These are phyloP conservation scores for Drosophila equinoxialis DNA, from an alignment of 1,140 invertebrate species.

Conservation along the genomic window DNA sequence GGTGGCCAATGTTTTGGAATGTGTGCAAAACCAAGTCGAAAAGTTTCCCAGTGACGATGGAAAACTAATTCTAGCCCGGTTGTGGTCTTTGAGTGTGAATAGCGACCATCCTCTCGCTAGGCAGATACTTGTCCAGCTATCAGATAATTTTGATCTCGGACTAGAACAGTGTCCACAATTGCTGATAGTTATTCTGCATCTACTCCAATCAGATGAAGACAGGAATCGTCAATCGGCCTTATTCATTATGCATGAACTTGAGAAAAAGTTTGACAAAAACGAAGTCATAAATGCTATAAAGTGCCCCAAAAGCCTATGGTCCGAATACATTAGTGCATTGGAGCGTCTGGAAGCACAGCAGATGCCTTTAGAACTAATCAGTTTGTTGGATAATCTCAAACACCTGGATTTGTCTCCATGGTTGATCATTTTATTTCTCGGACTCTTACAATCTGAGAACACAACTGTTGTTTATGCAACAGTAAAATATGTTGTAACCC, in stretches of 20 bases:
- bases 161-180: constrained; percentile 35
- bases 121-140: not conserved
- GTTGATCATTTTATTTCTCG: constrained; percentile 81
- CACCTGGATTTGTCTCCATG: constrained; percentile 60
- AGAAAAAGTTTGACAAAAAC: not conserved
- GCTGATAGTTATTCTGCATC: constrained; percentile 25
- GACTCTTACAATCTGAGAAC: constrained; percentile 83
- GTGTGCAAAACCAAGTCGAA: too few relatives aligned
- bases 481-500: constrained; percentile 63
- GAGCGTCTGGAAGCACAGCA: constrained; percentile 86
- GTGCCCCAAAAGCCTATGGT: constrained; percentile 47
- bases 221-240: constrained; percentile 56
- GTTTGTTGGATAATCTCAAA: constrained; percentile 83
- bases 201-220: constrained; percentile 52
- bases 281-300: too few relatives aligned
- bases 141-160: not conserved
- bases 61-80: too few relatives aligned
- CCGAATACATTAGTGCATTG: constrained; percentile 74
- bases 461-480: constrained; percentile 83
- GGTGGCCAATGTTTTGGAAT: too few relatives aligned
- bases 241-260: constrained; percentile 53
- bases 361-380: constrained; percentile 83
- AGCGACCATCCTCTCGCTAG: too few relatives aligned
- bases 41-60: too few relatives aligned
- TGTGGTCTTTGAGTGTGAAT: too few relatives aligned